Evolutionary conservation across 2,888 invertebrate species (phyloP).

Genomic region (Schizaphis graminum): DNA sequence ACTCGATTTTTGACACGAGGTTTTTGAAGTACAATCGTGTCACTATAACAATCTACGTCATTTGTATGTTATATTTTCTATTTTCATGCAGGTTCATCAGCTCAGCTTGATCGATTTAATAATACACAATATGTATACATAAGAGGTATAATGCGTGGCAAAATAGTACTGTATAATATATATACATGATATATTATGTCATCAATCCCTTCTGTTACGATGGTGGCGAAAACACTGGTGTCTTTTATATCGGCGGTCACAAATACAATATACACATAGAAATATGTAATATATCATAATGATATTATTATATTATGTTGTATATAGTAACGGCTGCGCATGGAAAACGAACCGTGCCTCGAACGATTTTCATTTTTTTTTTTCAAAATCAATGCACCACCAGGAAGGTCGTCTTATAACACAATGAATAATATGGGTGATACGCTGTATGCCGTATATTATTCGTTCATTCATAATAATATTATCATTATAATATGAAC

Average conservation of each 20-base stretch:
- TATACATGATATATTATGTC: neutral
- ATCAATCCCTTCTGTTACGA: neutral
- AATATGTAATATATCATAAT: neutral
- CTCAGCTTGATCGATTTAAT: neutral
- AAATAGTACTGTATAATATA: neutral
- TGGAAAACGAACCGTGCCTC: neutral
- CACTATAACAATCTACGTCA: neutral
- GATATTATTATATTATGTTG: neutral
- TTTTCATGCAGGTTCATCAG: neutral
- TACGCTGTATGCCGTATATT: neutral
- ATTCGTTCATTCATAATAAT: neutral
- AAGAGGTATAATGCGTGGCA: neutral
- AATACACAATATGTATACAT: neutral
- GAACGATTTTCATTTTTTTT: conserved; percentile 4
- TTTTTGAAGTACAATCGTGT: neutral
- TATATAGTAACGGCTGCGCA: neutral
- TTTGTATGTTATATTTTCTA: neutral
- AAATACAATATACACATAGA: neutral
- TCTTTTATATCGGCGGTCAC: neutral
- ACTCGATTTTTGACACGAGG: neutral
- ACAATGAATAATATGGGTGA: neutral
- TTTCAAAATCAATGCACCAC: neutral
- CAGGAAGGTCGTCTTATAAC: neutral
- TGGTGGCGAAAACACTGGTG: neutral
- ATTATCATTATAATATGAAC: neutral